A percentile compares a stretch with the other conserved stretches of the same genome.
Evolutionary conservation across 92 coral and sea anemone genomes (phyloP).

Genomic region (Palythoa heliodiscus): DNA sequence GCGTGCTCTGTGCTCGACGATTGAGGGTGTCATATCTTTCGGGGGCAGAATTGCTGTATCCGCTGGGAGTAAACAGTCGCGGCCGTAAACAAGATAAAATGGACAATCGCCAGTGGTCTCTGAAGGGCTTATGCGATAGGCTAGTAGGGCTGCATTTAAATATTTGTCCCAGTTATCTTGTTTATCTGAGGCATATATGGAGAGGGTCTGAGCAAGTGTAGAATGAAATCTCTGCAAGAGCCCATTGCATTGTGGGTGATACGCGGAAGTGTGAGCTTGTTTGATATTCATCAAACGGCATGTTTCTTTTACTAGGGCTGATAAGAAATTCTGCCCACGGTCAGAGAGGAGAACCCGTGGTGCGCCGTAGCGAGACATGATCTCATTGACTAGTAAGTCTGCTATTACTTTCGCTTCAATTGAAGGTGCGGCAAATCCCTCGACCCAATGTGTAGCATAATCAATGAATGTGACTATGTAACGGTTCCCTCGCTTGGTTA

Average conservation of each 20-base stretch:
- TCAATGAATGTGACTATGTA: conserved; percentile 56
- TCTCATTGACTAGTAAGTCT: conserved; percentile 24
- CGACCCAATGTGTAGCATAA: conserved; percentile 51
- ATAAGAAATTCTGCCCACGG: conserved; percentile 53
- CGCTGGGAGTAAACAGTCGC: conserved; percentile 31
- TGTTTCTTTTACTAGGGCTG: conserved; percentile 41
- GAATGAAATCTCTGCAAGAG: conserved; percentile 29
- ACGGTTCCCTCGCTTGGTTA: conserved; percentile 51
- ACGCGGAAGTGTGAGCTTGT: conserved; percentile 20
- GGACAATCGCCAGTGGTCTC: conserved; percentile 52
- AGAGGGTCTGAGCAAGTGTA: too few species aligned
- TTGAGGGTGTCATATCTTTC: conserved; percentile 29
- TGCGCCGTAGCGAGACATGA: conserved; percentile 49
- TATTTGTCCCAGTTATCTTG: not conserved
- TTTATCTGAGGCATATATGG: too few species aligned
- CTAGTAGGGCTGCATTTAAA: conserved; percentile 28
- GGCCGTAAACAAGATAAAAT: not conserved
- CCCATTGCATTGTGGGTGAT: conserved; percentile 29
- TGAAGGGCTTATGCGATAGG: conserved; percentile 44
- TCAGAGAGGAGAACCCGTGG: conserved; percentile 54
- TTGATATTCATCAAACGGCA: not conserved
- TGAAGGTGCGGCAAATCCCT: conserved; percentile 39
- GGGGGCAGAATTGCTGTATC: conserved; percentile 46
- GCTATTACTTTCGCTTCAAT: conserved; percentile 40
- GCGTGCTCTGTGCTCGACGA: conserved; percentile 50